A percentile compares a stretch with the other conserved stretches of the same genome.
These are phyloP conservation scores for Apodemus agrarius DNA, from an alignment of 2,797 vertebrate genomes.

Conservation along the genomic window DNA sequence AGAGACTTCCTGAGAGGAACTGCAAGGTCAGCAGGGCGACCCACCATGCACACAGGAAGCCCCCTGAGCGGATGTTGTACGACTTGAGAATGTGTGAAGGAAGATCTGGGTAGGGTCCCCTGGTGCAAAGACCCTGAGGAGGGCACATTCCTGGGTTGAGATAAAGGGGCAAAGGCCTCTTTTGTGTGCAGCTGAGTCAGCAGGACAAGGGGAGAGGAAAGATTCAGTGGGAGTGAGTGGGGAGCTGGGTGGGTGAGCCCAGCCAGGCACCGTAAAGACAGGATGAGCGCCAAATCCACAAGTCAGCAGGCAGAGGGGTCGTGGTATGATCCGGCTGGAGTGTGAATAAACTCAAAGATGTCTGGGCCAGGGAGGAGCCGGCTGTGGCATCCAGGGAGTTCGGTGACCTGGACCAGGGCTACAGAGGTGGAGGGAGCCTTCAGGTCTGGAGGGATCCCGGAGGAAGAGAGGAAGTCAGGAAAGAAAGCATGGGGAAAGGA, in stretches of 20 bases:
- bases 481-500: not conserved
- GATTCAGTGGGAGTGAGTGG: not conserved
- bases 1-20: not conserved
- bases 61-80: not conserved
- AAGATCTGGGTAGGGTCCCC: not conserved
- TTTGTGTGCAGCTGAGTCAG: not conserved
- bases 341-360: not conserved
- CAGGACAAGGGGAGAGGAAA: not conserved
- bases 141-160: not conserved
- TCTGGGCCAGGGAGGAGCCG: not conserved
- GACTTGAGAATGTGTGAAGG: not conserved
- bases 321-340: not conserved
- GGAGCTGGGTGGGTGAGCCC: too few relatives aligned
- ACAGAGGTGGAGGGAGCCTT: not conserved
- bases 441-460: not conserved
- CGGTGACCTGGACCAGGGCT: not conserved
- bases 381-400: not conserved
- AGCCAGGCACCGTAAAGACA: too few relatives aligned
- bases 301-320: not conserved
- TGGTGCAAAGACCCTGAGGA: not conserved
- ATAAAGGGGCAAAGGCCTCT: not conserved
- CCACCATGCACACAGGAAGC: not conserved
- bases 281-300: slow-evolving; percentile 3
- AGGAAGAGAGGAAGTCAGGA: not conserved
- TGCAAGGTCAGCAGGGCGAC: not conserved